Percentiles rank a stretch among this genome's conserved stretches.
phyloP scores from a whole-genome alignment of 1,140 invertebrate species.

The Dendroctonus valens region DNA sequence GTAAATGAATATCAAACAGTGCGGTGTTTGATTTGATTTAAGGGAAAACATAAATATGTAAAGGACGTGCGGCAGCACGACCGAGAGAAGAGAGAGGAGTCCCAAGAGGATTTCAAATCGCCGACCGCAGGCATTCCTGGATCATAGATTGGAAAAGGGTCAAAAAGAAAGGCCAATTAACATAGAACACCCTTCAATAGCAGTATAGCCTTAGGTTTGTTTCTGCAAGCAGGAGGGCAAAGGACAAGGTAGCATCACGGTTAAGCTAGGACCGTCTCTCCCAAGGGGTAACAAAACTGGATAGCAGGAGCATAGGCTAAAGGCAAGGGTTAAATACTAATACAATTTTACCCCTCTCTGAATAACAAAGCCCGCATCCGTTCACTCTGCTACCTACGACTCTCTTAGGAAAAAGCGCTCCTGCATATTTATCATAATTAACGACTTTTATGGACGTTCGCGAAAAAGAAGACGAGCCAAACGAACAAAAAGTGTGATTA shows the following conservation, averaged over 20 bases:
- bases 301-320: slow-evolving; percentile 46
- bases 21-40: slow-evolving; percentile 40
- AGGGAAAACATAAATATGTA: slow-evolving; percentile 40
- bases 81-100: slow-evolving; percentile 4
- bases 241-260: slow-evolving; percentile 43
- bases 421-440: slow-evolving; percentile 55
- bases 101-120: slow-evolving; percentile 25
- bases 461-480: slow-evolving; percentile 47
- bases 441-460: slow-evolving; percentile 50
- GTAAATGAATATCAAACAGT: slow-evolving; percentile 41
- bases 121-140: slow-evolving; percentile 26
- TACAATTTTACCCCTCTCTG: slow-evolving; percentile 46
- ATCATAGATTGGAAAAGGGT: slow-evolving; percentile 34
- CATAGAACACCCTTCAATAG: slow-evolving; percentile 38
- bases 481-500: slow-evolving; percentile 50
- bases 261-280: slow-evolving; percentile 46
- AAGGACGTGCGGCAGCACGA: slow-evolving; percentile 23
- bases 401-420: slow-evolving; percentile 51
- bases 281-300: slow-evolving; percentile 46
- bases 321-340: slow-evolving; percentile 52
- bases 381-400: slow-evolving; percentile 45
- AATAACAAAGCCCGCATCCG: slow-evolving; percentile 51
- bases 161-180: slow-evolving; percentile 36
- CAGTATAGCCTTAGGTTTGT: slow-evolving; percentile 33
- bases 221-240: slow-evolving; percentile 38